Conservation (phyloP, 2,113 vertebrate species). For the Nibea albiflora region DNA sequence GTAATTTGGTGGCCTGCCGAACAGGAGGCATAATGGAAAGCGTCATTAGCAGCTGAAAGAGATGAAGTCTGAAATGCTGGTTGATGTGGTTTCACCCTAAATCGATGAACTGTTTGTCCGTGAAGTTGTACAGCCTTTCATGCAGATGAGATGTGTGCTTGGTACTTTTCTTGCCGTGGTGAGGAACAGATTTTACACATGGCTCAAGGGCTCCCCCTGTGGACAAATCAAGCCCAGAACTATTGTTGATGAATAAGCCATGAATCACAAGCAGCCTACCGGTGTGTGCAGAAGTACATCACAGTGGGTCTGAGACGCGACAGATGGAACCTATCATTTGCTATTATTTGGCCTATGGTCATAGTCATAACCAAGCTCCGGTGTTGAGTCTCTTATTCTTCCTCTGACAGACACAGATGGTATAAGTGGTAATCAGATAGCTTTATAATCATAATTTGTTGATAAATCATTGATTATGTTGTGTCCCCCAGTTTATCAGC, state of each 20-base stretch:
- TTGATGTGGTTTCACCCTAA: constrained; percentile 36
- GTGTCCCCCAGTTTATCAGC: constrained; percentile 60
- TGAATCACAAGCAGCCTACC: constrained; percentile 5
- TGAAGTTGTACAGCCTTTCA: constrained; percentile 31
- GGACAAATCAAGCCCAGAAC: constrained; percentile 48
- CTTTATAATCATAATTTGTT: constrained; percentile 68
- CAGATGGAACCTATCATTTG: constrained; percentile 56
- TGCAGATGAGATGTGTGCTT: constrained; percentile 46
- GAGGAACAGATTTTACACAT: constrained; percentile 42
- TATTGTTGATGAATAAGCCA: constrained; percentile 19
- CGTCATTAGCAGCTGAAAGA: constrained; percentile 42
- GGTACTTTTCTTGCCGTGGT: not conserved
- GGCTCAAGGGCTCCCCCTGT: constrained; percentile 80
- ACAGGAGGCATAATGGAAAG: constrained; percentile 38
- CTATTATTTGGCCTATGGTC: constrained; percentile 34
- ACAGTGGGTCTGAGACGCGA: constrained; percentile 25
- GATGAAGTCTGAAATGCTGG: constrained; percentile 22
- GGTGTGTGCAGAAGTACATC: constrained; percentile 39
- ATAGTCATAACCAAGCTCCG: constrained; percentile 24
- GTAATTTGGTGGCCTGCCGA: constrained; percentile 41
- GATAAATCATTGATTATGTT: constrained; percentile 67
- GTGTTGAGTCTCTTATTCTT: constrained; percentile 31
- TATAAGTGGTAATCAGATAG: constrained; percentile 60
- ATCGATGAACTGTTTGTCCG: constrained; percentile 47
- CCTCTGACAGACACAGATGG: constrained; percentile 20